Evolutionary conservation across 2,797 vertebrate genomes (phyloP), one percentile per base, ranked within the genome.

Genomic region (Etheostoma nigrum): DNA sequence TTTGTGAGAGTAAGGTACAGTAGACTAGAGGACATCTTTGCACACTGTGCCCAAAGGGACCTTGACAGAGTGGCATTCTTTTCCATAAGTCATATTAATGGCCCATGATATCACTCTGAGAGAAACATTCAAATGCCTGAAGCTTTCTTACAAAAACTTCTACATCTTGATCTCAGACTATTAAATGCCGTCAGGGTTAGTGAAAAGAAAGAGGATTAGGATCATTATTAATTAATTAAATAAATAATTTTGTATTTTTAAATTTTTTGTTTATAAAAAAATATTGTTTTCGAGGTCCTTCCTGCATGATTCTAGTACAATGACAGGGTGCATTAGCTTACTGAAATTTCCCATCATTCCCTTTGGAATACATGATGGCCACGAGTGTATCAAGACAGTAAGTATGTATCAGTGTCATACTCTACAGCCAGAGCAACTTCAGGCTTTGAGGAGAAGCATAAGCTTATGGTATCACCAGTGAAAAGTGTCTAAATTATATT

Each of bases 71-170:
- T 74, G 42, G 23, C 51, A 73, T 78, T 82, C 70, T 81, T 79
- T 84, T 79, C 63, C 48, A 78, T 57, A 64, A 76, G 70, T 85
- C 76, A 81, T 76, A 77, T 81, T 85, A 61, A 82, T 62, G 51
- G 40, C 14, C 51, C 53, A 63, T 86, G 44, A 81, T 74, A 67
- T 82, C 30, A 75, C 79, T 82, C n/a, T 60, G 58, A 49, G 72
- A 79, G 74, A 59, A 33, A 66, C 72, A 75, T 53, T 67, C n/a
- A 27, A 69, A 65, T 84, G 75, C 30, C 58, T 69, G 33, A 49
- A 44, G 19, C 71, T 25, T 73, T 30, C 62, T 80, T 19, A 49
- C 48, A 79, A 71, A 72, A 74, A 72, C 57, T 45, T 81, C 19
- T n/a, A 68, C 55, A 82, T 72, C 23, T 67, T 68, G 48, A 40